Conservation (phyloP, 1,140 invertebrate species). For the Drosophila teissieri region DNA sequence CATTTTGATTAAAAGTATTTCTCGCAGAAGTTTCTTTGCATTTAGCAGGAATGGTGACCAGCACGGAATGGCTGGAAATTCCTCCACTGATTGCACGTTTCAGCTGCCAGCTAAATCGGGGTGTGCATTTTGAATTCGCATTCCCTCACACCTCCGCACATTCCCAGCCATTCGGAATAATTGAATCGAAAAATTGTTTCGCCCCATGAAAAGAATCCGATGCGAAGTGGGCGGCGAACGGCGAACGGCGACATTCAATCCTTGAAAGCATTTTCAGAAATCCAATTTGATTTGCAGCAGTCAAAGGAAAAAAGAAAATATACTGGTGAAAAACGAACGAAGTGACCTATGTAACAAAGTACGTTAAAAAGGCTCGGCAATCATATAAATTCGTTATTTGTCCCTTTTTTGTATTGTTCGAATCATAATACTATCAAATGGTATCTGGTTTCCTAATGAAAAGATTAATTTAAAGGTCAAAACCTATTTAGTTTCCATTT, state of each 20-base stretch:
- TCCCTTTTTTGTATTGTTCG: no score
- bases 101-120: conserved; percentile 22
- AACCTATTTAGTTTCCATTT: no score
- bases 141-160: conserved; percentile 25
- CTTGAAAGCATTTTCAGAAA: conserved; percentile 14
- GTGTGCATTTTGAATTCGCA: conserved; percentile 60
- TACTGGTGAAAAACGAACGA: not conserved
- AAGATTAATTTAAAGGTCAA: no score
- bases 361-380: not conserved
- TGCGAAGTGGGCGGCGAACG: conserved; percentile 7
- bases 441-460: no score
- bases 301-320: not conserved
- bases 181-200: conserved; percentile 73
- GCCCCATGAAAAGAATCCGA: conserved; percentile 42
- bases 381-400: no score
- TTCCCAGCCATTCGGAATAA: conserved; percentile 52
- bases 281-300: conserved; percentile 35
- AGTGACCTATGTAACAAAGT: not conserved
- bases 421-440: no score
- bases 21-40: conserved; percentile 63
- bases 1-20: conserved; percentile 76
- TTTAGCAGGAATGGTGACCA: conserved; percentile 41
- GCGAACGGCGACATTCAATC: conserved; percentile 29
- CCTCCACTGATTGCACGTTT: conserved; percentile 67
- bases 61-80: conserved; percentile 45